Evolutionary conservation across 2,113 vertebrate genomes (phyloP).

Genomic region (Pheucticus melanocephalus): DNA sequence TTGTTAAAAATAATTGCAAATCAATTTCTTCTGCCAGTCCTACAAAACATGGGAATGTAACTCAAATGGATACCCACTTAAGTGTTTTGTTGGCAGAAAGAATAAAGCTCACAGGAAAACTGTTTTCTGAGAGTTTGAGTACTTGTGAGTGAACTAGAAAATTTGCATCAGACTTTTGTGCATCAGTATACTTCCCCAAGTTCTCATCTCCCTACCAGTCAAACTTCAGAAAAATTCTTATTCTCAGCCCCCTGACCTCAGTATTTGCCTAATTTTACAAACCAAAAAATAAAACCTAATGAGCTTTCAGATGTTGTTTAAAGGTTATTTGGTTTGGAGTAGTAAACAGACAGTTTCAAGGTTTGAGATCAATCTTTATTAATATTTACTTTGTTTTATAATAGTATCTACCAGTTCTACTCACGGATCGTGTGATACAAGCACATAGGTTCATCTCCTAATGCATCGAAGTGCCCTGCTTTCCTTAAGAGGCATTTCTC

Average conservation of each 20-base stretch:
- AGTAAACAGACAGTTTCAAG: neutral
- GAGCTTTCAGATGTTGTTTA: neutral
- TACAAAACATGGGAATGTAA: neutral
- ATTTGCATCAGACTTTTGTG: neutral
- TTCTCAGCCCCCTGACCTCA: neutral
- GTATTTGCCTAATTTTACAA: neutral
- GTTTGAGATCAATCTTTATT: neutral
- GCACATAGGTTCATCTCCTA: neutral
- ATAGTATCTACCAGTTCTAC: neutral
- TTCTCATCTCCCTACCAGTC: neutral
- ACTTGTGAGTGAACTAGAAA: neutral
- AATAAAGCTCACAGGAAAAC: neutral
- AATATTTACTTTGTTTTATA: neutral
- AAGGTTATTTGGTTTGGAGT: neutral
- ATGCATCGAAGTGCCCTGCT: neutral
- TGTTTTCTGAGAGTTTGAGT: neutral
- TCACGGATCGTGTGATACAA: neutral
- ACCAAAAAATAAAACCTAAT: fast-evolving
- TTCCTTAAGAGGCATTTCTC: neutral
- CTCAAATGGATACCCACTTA: neutral
- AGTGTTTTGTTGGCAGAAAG: neutral
- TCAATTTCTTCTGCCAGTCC: neutral
- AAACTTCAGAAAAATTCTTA: neutral
- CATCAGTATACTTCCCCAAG: neutral
- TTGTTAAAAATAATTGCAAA: neutral